Evolutionary conservation across 2,888 invertebrate genomes (phyloP), one percentile per base, ranked within the genome.

Genomic region (Nomada lathburiana): DNA sequence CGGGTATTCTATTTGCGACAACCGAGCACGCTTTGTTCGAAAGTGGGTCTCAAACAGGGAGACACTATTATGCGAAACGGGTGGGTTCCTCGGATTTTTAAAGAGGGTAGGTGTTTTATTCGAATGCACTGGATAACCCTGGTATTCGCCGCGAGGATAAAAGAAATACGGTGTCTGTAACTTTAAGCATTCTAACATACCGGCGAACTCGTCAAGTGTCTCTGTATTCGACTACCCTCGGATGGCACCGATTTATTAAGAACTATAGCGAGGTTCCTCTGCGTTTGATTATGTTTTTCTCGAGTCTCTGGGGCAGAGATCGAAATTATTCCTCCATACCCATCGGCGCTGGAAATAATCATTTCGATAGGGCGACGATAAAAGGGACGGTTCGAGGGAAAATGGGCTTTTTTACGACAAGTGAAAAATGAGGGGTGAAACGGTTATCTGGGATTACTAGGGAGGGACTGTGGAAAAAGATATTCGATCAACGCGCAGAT

Each of bases 401-500:
- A 63, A 64, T 72, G 53, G 63, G 23, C 36, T 64, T 64, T 74
- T 67, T 67, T 67, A 29, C 57, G 57, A n/a, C 44, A 9, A 50
- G 65, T 74, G 74, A 74, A 67, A 59, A 76, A 76, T 47, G 59
- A 76, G 71, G 57, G 63, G 50, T 59, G 64, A 63, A 64, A 70
- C 73, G 26, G 52, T 59, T 69, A 52, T 47, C 69, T 36, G 29
- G 76, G 63, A 52, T 76, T 76, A 64, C 36, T 16, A n/a, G 42
- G 57, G 36, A 26, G 72, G 70, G 47, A 29, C 53, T 26, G 47
- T 44, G 76, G 44, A 50, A 59, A 72, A 72, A 72, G 72, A 52
- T 72, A 57, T 55, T 76, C 72, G 64, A 84, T 76, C 70, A 78
- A 44, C 53, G 76, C 64, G 68, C 70, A 20, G 69, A 50, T 64